A percentile compares a stretch with the other conserved stretches of the same genome.
phyloP scores from a whole-genome alignment of 1,140 invertebrate genomes.

The Trachymyrmex cornetzi region DNA sequence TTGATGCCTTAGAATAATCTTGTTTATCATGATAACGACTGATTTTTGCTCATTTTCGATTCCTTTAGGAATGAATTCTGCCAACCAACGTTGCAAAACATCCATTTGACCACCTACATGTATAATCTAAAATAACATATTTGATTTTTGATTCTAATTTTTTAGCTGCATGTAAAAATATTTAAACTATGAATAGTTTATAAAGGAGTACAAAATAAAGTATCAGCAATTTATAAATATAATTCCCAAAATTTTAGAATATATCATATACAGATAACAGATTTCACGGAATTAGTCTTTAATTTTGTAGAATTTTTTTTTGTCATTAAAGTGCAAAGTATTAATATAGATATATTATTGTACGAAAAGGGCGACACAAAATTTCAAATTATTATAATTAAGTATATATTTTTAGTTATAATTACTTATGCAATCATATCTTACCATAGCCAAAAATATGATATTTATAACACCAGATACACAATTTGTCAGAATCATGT shows the following conservation, averaged over 20 bases:
- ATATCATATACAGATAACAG: too few species aligned
- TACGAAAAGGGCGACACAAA: background rate
- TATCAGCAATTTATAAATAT: too few species aligned
- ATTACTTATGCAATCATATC: background rate
- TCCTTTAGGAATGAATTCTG: background rate
- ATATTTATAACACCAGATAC: background rate
- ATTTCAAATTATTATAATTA: background rate
- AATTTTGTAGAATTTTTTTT: too few species aligned
- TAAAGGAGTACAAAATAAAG: too few species aligned
- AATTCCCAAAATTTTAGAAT: too few species aligned
- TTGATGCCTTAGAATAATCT: slow-evolving; percentile 27
- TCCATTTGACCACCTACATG: slow-evolving; percentile 33
- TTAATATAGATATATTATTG: too few species aligned
- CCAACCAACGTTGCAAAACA: slow-evolving; percentile 3
- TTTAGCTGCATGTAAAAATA: too few species aligned
- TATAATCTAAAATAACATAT: background rate
- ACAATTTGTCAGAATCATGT: background rate
- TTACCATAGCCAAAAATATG: slow-evolving; percentile 7
- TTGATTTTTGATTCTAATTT: too few species aligned
- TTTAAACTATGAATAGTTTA: too few species aligned
- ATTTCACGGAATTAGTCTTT: too few species aligned
- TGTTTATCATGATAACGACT: background rate
- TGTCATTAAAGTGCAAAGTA: too few species aligned
- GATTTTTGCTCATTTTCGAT: background rate
- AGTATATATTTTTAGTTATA: background rate